Evolutionary conservation across 2,113 vertebrate genomes (phyloP).

Genomic region (Eulemur rufifrons): DNA sequence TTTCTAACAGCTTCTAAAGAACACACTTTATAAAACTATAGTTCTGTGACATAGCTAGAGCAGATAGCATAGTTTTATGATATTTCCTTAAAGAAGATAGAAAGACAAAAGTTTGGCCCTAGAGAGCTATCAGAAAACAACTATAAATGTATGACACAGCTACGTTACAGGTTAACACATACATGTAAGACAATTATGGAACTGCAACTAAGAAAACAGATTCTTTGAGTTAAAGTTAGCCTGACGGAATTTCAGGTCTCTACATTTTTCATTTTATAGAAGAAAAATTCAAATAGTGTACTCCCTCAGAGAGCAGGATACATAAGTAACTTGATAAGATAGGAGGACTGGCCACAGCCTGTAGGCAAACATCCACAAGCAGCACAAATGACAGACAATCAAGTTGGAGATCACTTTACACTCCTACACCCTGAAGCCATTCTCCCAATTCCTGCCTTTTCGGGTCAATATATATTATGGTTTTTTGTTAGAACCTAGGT

Average conservation of each 20-base stretch:
- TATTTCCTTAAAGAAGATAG: neutral
- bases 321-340: neutral
- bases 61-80: neutral
- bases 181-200: neutral
- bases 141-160: neutral
- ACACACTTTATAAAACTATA: neutral
- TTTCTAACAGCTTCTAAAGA: neutral
- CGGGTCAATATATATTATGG: neutral
- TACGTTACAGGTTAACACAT: neutral
- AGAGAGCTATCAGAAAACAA: neutral
- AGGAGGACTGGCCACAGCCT: neutral
- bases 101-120: neutral
- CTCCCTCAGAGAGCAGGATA: neutral
- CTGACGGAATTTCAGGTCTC: neutral
- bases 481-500: neutral
- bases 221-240: neutral
- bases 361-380: neutral
- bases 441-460: neutral
- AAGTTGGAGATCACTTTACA: neutral
- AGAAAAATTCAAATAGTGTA: neutral
- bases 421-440: neutral
- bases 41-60: neutral
- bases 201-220: neutral
- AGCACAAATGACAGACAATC: neutral
- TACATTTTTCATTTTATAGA: neutral